Evolutionary conservation across 2,797 vertebrate genomes (phyloP), one percentile per base, ranked within the genome.

Genomic region (Malurus leucopterus): DNA sequence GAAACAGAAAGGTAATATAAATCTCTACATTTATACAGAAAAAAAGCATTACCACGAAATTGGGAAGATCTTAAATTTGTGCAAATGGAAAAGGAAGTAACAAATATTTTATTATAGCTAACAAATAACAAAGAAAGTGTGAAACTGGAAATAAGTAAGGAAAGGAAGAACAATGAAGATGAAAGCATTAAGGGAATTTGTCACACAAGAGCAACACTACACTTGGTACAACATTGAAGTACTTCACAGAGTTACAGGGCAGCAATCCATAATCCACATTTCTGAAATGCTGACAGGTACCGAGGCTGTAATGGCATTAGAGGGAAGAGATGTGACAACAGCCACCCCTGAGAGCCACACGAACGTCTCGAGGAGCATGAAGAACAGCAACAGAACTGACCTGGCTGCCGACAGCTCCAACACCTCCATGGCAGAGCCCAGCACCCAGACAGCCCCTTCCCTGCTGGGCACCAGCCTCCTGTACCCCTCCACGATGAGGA

Each of bases 291-390:
- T 46, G 30, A 6, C 44, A 44, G 88, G 53, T 53, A 19, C 46
- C 8, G 1, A 19, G 14, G 13, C 2, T 8, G 0, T 1, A 4
- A 24, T 0, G 4, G 41, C 9, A 8, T 0, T 3, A 4, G 30
- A 55, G 70, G 34, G 7, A 65, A 20, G 4, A 18, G 18, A 4
- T 2, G 1, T 6, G 3, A 8, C 0, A 0, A 18, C 5, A 12
- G 20, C 30, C 18, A 2, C 7, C 1, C 0, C 44, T 32, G 34
- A 10, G 30, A 67, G 15, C 15, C 13, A 5, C 2, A 0, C 0
- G 1, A 15, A 11, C 1, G 9, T 4, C 10, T 15, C 0, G 2
- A 3, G 4, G 12, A 54, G 8, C 43, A n/a, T 22, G 20, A 10
- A 15, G 6, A 32, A 0, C 3, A 5, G 2, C 27, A 36, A 1